Conservation (phyloP, 1,140 invertebrate genomes). For the Caenorhabditis tropicalis region DNA sequence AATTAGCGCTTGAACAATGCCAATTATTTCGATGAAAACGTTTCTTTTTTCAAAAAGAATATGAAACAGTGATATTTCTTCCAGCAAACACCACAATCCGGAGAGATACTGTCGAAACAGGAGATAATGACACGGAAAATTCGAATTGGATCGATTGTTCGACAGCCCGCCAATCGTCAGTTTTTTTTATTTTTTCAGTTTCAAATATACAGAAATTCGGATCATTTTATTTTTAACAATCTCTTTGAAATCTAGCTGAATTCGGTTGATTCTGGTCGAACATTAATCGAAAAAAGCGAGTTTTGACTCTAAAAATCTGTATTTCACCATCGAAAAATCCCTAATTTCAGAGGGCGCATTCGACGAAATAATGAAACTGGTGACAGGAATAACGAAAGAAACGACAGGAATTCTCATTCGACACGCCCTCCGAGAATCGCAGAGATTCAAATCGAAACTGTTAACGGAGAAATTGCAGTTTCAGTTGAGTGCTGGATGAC, state of each 20-base stretch:
- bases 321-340: not conserved
- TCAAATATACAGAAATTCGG: not conserved
- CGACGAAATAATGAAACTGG: slow-evolving; percentile 20
- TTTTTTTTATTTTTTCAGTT: not conserved
- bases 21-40: too few species aligned
- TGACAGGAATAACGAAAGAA: not conserved
- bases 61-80: not conserved
- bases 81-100: not conserved
- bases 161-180: slow-evolving; percentile 15
- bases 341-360: not conserved
- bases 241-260: too few species aligned
- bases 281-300: too few species aligned
- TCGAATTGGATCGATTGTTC: slow-evolving; percentile 5
- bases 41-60: not conserved
- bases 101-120: not conserved
- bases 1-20: too few species aligned
- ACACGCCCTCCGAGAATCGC: not conserved
- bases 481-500: not conserved
- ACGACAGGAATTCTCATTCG: not conserved
- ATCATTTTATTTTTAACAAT: too few species aligned
- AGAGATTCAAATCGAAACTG: not conserved
- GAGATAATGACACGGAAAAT: slow-evolving; percentile 2
- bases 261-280: too few species aligned
- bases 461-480: not conserved
- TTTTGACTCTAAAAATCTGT: too few species aligned